Evolutionary conservation across 2,888 invertebrate genomes (phyloP).

Genomic region (Tipula vernalis): DNA sequence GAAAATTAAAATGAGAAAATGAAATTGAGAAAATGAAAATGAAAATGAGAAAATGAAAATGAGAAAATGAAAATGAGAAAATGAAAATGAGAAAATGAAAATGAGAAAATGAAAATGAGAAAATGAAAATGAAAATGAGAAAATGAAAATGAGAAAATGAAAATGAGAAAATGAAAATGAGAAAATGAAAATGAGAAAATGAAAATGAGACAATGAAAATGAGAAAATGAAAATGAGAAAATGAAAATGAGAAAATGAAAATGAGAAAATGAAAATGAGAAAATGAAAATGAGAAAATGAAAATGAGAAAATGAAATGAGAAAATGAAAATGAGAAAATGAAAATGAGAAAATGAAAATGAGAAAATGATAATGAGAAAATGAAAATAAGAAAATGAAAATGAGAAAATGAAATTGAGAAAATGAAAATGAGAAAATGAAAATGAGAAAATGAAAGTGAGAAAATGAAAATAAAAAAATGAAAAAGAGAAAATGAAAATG

Average conservation of each 20-base stretch:
- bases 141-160: not conserved
- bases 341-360: not conserved
- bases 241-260: not conserved
- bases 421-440: not conserved
- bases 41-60: not conserved
- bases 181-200: not conserved
- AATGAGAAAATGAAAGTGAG: too few species aligned
- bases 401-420: not conserved
- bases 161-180: not conserved
- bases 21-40: too few species aligned
- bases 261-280: not conserved
- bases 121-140: too few species aligned
- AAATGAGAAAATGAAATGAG: not conserved
- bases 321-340: not conserved
- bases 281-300: not conserved
- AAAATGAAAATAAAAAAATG: too few species aligned
- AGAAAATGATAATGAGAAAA: not conserved
- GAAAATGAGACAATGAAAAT: not conserved
- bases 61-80: not conserved
- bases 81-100: not conserved
- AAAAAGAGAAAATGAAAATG: not conserved
- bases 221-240: not conserved
- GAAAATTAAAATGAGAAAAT: too few species aligned
- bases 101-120: not conserved
- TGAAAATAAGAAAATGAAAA: not conserved